Percentiles rank a stretch among this genome's conserved stretches.
Conservation (phyloP, 2,797 vertebrate species). For the Intellagama lesueurii region DNA sequence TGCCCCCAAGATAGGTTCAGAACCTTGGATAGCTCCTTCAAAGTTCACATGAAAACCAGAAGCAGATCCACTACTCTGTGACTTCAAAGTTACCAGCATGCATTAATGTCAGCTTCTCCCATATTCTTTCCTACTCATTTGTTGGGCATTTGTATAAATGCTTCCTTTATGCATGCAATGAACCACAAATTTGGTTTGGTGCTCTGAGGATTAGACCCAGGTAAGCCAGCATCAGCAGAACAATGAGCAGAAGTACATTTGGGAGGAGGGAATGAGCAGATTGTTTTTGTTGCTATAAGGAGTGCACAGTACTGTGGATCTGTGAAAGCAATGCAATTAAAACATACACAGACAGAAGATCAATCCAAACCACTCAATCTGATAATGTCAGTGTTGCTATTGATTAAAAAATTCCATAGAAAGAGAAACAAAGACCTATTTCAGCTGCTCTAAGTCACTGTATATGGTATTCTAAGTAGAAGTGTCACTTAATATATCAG, state of each 20-base stretch:
- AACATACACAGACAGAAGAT: constrained; percentile 1
- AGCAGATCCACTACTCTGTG: too few relatives aligned
- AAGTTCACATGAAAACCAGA: too few relatives aligned
- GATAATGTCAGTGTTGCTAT: constrained; percentile 17
- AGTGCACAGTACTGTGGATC: background rate
- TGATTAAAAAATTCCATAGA: background rate
- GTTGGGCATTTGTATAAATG: background rate
- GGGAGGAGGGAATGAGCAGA: background rate
- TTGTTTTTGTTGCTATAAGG: background rate
- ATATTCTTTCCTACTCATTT: background rate
- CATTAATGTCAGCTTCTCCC: background rate
- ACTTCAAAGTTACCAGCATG: background rate
- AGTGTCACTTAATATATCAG: constrained; percentile 14
- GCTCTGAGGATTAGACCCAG: background rate
- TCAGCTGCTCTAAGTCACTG: background rate
- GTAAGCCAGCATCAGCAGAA: background rate
- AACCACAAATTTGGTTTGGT: background rate
- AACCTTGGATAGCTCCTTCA: too few relatives aligned
- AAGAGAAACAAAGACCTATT: background rate
- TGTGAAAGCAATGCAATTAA: constrained; percentile 30
- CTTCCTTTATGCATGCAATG: background rate
- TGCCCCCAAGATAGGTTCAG: too few relatives aligned
- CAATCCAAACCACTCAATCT: background rate
- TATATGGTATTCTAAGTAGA: background rate
- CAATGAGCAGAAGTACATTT: background rate